Evolutionary conservation across 2,113 vertebrate genomes (phyloP), one percentile per base, ranked within the genome.

Genomic region (Onychorhynchus coronatus): DNA sequence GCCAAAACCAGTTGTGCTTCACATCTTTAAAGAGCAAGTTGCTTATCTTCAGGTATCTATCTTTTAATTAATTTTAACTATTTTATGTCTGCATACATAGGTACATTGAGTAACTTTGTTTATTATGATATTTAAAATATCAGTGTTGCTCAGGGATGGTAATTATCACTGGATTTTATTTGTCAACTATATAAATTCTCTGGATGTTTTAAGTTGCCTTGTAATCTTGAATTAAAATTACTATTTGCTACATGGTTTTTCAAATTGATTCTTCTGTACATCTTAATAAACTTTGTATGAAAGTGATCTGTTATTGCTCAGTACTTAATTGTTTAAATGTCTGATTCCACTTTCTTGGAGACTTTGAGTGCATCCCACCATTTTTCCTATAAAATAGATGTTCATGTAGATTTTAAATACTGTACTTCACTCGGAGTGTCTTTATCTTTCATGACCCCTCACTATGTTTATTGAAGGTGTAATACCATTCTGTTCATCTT

Each of bases 211-310:
- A 72, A 87, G 74, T 89, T 93, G 77, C 77, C 53, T 90, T 96
- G 47, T 92, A 66, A 35, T 93, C 31, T 74, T 49, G 18, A 79
- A 83, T 76, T 91, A 88, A 77, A 86, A 59, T 79, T 41, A 82
- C 52, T 77, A 8, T 93, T 89, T 95, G 20, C 56, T 94, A 93
- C 44, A 5, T 65, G 61, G 3, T 77, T 90, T 92, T 95, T 91
- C 41, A 87, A 25, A 68, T 72, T 77, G 85, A 56, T 89, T 94
- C 46, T 77, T 92, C 41, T 86, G 82, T 63, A 73, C 24, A 47
- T 74, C 44, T 87, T 94, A 96, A 94, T 97, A 96, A 97, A 95
- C 59, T 94, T 96, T 84, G 27, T 86, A 95, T 21, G n/a, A 93
- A 96, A 95, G 5, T 39, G 16, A 62, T 63, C 25, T 52, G 6